phyloP scores from a whole-genome alignment of 2,797 vertebrate species.

The Monodelphis domestica region DNA sequence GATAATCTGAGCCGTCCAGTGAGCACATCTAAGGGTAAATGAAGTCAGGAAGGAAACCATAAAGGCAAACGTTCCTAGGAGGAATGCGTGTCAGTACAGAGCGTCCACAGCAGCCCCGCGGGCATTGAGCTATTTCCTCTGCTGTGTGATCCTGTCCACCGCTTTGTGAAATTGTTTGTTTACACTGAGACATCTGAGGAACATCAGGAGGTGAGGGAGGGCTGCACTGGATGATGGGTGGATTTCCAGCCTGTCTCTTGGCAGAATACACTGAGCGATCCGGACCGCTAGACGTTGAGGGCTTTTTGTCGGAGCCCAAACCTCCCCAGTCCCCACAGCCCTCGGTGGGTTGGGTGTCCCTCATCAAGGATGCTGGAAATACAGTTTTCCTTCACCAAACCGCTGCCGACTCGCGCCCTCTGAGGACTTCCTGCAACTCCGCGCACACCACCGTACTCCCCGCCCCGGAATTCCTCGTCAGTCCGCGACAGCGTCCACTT shows the following conservation, averaged over 20 bases:
- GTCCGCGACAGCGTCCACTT: background rate
- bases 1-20: background rate
- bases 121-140: background rate
- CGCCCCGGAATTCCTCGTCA: background rate
- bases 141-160: too few relatives aligned
- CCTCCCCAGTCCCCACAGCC: background rate
- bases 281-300: background rate
- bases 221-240: background rate
- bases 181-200: background rate
- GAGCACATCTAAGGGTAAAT: background rate
- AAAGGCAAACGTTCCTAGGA: background rate
- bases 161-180: background rate
- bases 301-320: background rate
- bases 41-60: background rate
- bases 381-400: background rate
- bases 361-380: background rate
- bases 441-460: background rate
- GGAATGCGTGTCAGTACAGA: background rate
- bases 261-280: accelerated
- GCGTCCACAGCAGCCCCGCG: background rate
- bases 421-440: background rate
- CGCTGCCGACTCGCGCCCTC: background rate
- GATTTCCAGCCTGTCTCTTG: background rate
- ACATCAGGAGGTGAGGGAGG: background rate
- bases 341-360: background rate